Evolutionary conservation across 2,888 invertebrate species (phyloP), one percentile per base, ranked within the genome.

Genomic region (Rhingia campestris): DNA sequence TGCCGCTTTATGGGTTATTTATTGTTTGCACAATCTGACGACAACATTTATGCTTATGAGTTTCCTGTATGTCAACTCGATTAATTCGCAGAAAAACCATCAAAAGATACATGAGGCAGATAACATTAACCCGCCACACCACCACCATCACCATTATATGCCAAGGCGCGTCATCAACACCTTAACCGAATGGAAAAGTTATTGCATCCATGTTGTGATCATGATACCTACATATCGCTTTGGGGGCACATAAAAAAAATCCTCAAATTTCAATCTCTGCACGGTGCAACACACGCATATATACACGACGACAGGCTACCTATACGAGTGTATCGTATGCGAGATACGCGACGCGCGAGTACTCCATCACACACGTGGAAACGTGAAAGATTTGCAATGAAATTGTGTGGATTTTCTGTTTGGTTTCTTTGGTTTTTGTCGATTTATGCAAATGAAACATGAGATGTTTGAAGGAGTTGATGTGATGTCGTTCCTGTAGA

Each of bases 401-500:
- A 81, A 67, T 58, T 49, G 43, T 63, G 59, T 66, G 37, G 22
- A 22, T 22, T 22, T 22, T 22, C 22, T 22, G 22, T 22, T 58
- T 82, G 67, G 49, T 70, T 58, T 63, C 54, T 59, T 66, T 56
- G 59, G 39, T 73, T 82, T 82, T 80, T 32, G 80, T 80, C 80
- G 80, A 84, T 80, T 80, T 80, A 84, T 84, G 84, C 80, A 84
- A 84, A 84, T 84, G 84, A 80, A 84, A 84, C 84, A 69, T 80
- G 84, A 84, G 84, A 80, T 70, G 64, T 69, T 67, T 84, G 80
- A 66, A 49, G 74, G 53, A 80, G 64, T 74, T 64, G 74, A 84
- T 75, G 79, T 61, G 63, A 72, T 73, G 67, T 58, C 59, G 61
- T 72, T 72, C 35, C 33, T 39, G 47, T 37, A 56, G 33, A 53